A percentile compares a stretch with the other conserved stretches of the same genome.
Conservation (phyloP, 2,113 vertebrate species). For the Sylvicapra grimmia region DNA sequence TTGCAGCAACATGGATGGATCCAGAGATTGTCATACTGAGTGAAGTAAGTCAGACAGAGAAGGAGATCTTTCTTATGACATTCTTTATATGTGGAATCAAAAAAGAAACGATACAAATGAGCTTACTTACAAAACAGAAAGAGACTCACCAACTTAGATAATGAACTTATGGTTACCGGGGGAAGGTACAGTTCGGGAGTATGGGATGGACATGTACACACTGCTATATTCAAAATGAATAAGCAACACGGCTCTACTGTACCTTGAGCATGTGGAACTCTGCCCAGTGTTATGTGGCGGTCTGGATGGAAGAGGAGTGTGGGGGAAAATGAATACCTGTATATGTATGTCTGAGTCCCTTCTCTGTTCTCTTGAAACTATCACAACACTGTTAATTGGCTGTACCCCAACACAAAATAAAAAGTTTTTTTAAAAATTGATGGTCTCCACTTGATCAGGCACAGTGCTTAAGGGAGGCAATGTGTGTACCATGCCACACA, state of each 20-base stretch:
- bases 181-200: background rate
- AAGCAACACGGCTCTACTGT: background rate
- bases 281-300: background rate
- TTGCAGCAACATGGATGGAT: background rate
- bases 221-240: background rate
- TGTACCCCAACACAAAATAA: background rate
- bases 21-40: background rate
- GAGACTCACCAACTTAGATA: background rate
- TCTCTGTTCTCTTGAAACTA: background rate
- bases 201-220: background rate
- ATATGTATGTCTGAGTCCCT: background rate
- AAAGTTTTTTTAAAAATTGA: background rate
- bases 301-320: background rate
- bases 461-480: background rate
- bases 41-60: background rate
- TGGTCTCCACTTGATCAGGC: background rate
- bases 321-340: background rate
- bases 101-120: background rate
- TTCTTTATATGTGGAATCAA: background rate
- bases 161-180: background rate
- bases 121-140: background rate
- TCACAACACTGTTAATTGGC: background rate
- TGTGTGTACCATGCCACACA: rapidly evolving
- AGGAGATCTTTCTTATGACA: background rate
- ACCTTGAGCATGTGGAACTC: background rate